A percentile compares a stretch with the other conserved stretches of the same genome.
Conservation (phyloP, 2,113 vertebrate species). For the Sander lucioperca region DNA sequence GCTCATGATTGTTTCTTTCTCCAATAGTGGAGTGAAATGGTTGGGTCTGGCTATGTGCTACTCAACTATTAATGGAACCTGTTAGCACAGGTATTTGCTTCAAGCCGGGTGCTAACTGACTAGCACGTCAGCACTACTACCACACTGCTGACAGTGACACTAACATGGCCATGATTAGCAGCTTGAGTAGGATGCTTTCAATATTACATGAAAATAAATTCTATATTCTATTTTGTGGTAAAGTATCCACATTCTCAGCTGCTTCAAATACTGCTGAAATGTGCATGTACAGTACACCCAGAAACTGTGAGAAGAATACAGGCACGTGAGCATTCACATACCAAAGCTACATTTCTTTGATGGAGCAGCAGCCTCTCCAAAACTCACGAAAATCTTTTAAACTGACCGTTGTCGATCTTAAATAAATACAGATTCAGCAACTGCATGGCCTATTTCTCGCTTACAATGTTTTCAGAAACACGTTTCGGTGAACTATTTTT, state of each 20-base stretch:
- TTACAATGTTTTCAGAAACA: too few relatives aligned
- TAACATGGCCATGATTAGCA: background rate
- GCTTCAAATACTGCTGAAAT: background rate
- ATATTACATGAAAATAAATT: background rate
- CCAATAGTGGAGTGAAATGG: background rate
- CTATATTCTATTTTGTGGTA: background rate
- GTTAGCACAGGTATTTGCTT: slow-evolving; percentile 2
- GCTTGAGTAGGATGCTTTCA: background rate
- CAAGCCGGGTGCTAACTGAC: background rate
- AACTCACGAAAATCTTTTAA: too few relatives aligned
- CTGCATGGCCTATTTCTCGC: too few relatives aligned
- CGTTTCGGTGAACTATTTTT: too few relatives aligned
- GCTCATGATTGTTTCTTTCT: too few relatives aligned
- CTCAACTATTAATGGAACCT: slow-evolving; percentile 3
- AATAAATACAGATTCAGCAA: too few relatives aligned
- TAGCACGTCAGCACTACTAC: background rate
- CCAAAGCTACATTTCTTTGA: background rate
- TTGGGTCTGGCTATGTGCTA: background rate
- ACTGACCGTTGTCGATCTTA: too few relatives aligned
- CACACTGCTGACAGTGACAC: background rate
- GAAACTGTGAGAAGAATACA: background rate
- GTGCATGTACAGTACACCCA: background rate
- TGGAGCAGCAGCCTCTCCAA: too few relatives aligned
- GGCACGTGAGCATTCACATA: background rate
- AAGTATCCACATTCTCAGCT: background rate